phyloP scores from a whole-genome alignment of 2,888 invertebrate genomes.

The Pristionchus exspectatus region DNA sequence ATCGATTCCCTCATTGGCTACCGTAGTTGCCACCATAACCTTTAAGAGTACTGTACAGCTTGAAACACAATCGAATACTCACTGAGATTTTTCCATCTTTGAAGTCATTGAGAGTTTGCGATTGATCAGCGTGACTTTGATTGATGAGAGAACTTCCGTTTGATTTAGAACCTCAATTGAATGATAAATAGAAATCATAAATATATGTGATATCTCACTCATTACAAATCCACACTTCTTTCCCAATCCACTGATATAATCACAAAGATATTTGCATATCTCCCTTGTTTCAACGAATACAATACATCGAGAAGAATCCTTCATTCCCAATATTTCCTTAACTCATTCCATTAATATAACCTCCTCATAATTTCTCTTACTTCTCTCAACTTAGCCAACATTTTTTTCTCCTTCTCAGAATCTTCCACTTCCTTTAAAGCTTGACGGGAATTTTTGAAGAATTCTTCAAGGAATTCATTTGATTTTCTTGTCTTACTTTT shows the following conservation, averaged over 20 bases:
- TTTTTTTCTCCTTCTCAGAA: conserved; percentile 32
- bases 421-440: neutral
- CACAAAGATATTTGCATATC: neutral
- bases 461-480: neutral
- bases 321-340: neutral
- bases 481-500: neutral
- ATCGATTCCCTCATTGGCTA: conserved; percentile 77
- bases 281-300: conserved; percentile 47
- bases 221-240: conserved; percentile 7
- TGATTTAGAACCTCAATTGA: conserved; percentile 3
- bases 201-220: neutral
- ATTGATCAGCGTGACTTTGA: conserved; percentile 1
- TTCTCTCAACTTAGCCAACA: conserved; percentile 29
- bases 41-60: conserved; percentile 19
- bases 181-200: neutral
- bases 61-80: neutral
- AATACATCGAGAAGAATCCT: conserved; percentile 29
- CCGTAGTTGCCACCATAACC: conserved; percentile 75
- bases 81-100: conserved; percentile 34
- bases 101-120: conserved; percentile 6
- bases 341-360: neutral
- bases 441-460: neutral
- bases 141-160: neutral
- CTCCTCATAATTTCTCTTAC: neutral
- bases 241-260: conserved; percentile 17